phyloP scores from a whole-genome alignment of 2,113 vertebrate species.

The Dinomys branickii region DNA sequence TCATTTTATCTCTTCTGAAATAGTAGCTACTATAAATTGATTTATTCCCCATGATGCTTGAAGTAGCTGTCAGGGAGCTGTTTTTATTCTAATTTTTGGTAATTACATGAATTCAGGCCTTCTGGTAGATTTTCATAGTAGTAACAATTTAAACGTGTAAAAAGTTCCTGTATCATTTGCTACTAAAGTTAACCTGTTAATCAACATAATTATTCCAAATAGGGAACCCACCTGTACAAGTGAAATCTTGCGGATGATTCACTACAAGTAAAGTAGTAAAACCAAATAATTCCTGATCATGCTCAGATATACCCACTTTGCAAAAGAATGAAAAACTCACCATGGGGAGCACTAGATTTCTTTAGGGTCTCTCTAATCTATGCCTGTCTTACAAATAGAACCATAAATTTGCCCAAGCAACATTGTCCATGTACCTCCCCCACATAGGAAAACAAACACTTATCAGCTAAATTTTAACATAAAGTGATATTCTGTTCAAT shows the following conservation, averaged over 20 bases:
- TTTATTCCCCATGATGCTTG: conserved; percentile 51
- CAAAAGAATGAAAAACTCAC: neutral
- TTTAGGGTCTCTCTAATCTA: neutral
- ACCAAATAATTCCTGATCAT: neutral
- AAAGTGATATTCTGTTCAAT: neutral
- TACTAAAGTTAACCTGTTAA: conserved; percentile 8
- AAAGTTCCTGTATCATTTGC: neutral
- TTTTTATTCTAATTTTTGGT: conserved; percentile 50
- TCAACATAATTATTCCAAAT: neutral
- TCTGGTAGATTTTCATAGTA: conserved; percentile 20
- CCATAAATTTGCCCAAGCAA: neutral
- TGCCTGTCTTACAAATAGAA: neutral
- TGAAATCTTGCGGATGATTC: neutral
- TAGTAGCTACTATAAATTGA: conserved; percentile 65
- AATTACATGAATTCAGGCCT: conserved; percentile 45
- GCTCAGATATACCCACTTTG: neutral
- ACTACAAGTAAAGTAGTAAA: neutral
- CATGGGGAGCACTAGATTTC: neutral
- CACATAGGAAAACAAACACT: neutral
- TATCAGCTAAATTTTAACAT: conserved; percentile 11
- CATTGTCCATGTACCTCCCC: neutral
- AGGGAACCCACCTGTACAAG: neutral
- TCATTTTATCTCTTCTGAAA: conserved; percentile 73
- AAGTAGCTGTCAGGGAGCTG: conserved; percentile 25
- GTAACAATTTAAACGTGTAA: conserved; percentile 22